phyloP scores from a whole-genome alignment of 2,888 invertebrate species.

The Tricholauxania praeusta region DNA sequence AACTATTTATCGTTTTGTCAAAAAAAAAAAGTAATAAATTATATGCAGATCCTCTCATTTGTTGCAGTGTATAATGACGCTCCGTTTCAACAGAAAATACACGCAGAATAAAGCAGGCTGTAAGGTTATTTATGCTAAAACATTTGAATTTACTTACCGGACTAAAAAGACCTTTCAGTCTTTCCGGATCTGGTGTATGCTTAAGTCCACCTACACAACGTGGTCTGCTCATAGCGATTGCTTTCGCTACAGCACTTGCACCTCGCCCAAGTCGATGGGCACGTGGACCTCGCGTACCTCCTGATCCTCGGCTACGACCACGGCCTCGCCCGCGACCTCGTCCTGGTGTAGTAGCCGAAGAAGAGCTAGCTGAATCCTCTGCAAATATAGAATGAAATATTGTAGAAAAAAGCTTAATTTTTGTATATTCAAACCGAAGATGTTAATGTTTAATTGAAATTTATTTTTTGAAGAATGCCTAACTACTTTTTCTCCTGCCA shows the following conservation, averaged over 20 bases:
- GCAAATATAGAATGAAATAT: slow-evolving; percentile 2
- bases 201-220: slow-evolving; percentile 65
- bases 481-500: too few relatives aligned
- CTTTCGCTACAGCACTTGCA: slow-evolving; percentile 63
- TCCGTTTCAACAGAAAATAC: too few relatives aligned
- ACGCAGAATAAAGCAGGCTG: too few relatives aligned
- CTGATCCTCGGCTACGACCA: slow-evolving; percentile 50
- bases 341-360: slow-evolving; percentile 46
- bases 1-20: too few relatives aligned
- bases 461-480: too few relatives aligned
- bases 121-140: too few relatives aligned
- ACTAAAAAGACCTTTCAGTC: slow-evolving; percentile 63
- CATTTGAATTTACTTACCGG: slow-evolving; percentile 58
- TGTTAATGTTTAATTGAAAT: too few relatives aligned
- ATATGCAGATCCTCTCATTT: too few relatives aligned
- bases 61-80: too few relatives aligned
- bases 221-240: slow-evolving; percentile 60
- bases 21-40: too few relatives aligned
- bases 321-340: slow-evolving; percentile 59
- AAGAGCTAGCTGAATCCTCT: slow-evolving; percentile 50
- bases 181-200: slow-evolving; percentile 64
- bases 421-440: too few relatives aligned
- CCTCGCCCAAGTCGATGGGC: slow-evolving; percentile 62
- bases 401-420: background rate
- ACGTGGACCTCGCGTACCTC: slow-evolving; percentile 52